phyloP scores from a whole-genome alignment of 2,797 vertebrate species.

The Crocidura indochinensis region DNA sequence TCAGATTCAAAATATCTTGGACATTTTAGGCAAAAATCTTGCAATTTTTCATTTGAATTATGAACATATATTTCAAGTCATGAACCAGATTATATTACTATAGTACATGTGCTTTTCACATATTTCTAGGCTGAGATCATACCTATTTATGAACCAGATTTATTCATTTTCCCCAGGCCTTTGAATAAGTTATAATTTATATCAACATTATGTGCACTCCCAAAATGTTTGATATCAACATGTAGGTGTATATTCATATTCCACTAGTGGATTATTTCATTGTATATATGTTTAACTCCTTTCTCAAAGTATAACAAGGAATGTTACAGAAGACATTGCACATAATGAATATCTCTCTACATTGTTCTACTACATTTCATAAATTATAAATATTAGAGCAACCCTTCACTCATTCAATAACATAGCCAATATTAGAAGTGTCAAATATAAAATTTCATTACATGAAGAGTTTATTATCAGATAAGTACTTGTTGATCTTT shows the following conservation, averaged over 20 bases:
- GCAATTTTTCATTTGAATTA: background rate
- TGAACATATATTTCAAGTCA: background rate
- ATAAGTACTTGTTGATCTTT: background rate
- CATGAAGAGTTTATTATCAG: background rate
- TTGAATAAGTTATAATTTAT: background rate
- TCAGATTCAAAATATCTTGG: background rate
- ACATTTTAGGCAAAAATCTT: background rate
- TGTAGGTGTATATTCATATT: accelerated
- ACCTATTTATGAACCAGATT: background rate
- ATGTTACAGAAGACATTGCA: background rate
- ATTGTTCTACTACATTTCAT: background rate
- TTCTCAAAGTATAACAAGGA: background rate
- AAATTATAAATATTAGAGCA: background rate
- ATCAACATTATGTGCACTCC: background rate
- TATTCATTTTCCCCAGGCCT: background rate
- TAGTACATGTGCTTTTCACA: background rate
- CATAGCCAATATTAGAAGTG: background rate
- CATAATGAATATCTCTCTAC: background rate
- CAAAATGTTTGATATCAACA: background rate
- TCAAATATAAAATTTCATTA: background rate
- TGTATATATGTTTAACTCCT: background rate
- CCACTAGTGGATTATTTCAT: background rate
- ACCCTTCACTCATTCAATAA: background rate
- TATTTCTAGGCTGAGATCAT: background rate
- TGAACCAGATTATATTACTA: background rate